Evolutionary conservation across 2,797 vertebrate genomes (phyloP).

Genomic region (Falco rusticolus): DNA sequence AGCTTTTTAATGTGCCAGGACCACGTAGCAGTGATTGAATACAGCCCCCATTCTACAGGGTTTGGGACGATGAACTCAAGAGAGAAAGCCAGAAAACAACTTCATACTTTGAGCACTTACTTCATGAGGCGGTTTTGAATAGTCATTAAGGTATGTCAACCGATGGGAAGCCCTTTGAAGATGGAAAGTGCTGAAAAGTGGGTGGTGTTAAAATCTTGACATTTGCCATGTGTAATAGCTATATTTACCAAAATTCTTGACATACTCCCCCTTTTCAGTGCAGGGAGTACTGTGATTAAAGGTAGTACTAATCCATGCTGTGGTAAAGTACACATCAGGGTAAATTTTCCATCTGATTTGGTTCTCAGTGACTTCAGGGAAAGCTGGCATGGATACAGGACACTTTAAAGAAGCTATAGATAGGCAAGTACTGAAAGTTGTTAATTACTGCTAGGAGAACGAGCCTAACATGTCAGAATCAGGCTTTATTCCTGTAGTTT

Average conservation of each 20-base stretch:
- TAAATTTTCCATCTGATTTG: slow-evolving; percentile 35
- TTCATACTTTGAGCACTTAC: background rate
- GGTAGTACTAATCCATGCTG: background rate
- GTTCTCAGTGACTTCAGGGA: background rate
- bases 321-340: background rate
- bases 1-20: background rate
- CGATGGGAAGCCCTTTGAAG: slow-evolving; percentile 10
- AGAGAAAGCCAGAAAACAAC: slow-evolving; percentile 6
- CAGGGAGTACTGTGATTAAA: background rate
- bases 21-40: background rate
- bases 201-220: slow-evolving; percentile 24
- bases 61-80: background rate
- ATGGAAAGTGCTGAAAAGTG: background rate
- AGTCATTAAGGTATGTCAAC: background rate
- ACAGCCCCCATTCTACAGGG: background rate
- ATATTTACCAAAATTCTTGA: background rate
- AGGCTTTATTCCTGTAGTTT: background rate
- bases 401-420: background rate
- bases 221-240: slow-evolving; percentile 12
- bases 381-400: background rate
- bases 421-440: background rate
- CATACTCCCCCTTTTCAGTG: background rate
- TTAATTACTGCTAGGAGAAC: background rate
- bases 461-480: background rate
- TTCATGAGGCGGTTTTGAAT: background rate